Evolutionary conservation across 2,888 invertebrate species (phyloP), one percentile per base, ranked within the genome.

Genomic region (Exocentrus adspersus): DNA sequence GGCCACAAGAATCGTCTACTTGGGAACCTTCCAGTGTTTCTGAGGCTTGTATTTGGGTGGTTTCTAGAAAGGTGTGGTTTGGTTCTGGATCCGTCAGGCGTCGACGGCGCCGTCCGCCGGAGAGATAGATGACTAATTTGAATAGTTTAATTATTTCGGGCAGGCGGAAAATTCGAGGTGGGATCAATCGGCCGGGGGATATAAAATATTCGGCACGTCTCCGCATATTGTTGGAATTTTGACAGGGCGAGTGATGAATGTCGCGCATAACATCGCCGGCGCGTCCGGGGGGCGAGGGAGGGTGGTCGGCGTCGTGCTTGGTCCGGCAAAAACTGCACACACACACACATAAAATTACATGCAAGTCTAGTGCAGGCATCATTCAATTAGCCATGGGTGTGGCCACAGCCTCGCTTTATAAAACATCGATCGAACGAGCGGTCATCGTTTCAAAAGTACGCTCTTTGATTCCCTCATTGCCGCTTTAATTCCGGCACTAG

Each of bases 341-440:
- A 73, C 72, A 75, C 71, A 71, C 71, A 72, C 68, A 70, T 72
- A 73, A 73, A 75, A 74, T 75, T 77, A 72, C 73, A 75, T 78
- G 76, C 77, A 77, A 78, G 80, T 80, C 80, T 79, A 79, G 78
- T 79, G 80, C 80, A 78, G 80, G 80, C 80, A 81, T 81, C 81
- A 82, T 82, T 82, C 81, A 82, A 82, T 82, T 82, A 82, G 80
- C 77, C 78, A 79, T 80, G 82, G 82, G 82, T 82, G 82, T 82
- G 82, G 82, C 81, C 81, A 81, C 79, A 77, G 78, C 78, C 72
- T 77, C 77, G 78, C 81, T 80, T 80, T 82, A 82, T 82, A 83
- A 83, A 83, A 83, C 83, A 83, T 83, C 82, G 83, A 83, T 83
- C 83, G 83, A 81, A 81, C 82, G 78, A 82, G 80, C 82, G 83